Conservation (phyloP, 2,797 vertebrate genomes). For the Siniperca undulata region DNA sequence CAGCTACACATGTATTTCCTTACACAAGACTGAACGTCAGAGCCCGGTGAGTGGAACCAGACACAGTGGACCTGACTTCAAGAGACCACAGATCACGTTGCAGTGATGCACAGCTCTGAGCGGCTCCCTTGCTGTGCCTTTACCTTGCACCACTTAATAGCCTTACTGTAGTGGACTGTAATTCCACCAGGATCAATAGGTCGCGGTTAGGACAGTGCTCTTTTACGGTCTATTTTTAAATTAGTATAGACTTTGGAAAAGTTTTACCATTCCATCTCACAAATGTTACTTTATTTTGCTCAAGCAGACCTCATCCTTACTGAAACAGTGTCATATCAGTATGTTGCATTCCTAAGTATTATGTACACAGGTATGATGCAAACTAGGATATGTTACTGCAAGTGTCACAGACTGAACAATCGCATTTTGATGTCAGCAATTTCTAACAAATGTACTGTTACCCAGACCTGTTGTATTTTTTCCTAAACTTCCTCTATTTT, state of each 20-base stretch:
- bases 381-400: background rate
- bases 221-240: background rate
- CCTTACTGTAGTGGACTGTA: slow-evolving; percentile 14
- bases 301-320: background rate
- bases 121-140: slow-evolving; percentile 11
- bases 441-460: background rate
- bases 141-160: background rate
- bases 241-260: slow-evolving; percentile 3
- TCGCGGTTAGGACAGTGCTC: background rate
- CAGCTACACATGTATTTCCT: slow-evolving; percentile 26
- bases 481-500: slow-evolving; percentile 17
- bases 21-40: slow-evolving; percentile 35
- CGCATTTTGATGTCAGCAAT: background rate
- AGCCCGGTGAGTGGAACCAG: slow-evolving; percentile 37
- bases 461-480: slow-evolving; percentile 16
- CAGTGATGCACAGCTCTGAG: slow-evolving; percentile 15
- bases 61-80: background rate
- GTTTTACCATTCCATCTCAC: background rate
- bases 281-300: background rate
- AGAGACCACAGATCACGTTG: slow-evolving; percentile 46
- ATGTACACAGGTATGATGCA: background rate
- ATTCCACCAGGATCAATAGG: slow-evolving; percentile 27
- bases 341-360: background rate
- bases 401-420: background rate
- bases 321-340: background rate